phyloP scores from a whole-genome alignment of 2,113 vertebrate species.

The Sus scrofa region DNA sequence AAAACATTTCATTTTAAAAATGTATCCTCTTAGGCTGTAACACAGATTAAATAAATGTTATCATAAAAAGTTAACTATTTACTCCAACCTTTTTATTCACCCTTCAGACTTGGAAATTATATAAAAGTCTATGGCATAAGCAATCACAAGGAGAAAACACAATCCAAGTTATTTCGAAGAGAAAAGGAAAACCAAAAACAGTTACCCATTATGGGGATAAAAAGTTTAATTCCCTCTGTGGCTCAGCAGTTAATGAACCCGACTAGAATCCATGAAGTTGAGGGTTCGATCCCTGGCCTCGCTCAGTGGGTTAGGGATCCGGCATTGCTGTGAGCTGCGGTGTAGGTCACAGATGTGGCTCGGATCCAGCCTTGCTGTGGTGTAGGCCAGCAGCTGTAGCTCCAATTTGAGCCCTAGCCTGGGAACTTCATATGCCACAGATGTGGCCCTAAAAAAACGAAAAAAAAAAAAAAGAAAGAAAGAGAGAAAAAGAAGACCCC shows the following conservation, averaged over 20 bases:
- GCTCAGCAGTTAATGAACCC: too few relatives aligned
- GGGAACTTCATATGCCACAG: too few relatives aligned
- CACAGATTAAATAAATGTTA: not conserved
- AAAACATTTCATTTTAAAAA: conserved; percentile 22
- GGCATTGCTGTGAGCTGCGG: too few relatives aligned
- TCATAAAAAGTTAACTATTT: not conserved
- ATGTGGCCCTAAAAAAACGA: too few relatives aligned
- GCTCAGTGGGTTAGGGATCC: too few relatives aligned
- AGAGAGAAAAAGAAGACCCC: not conserved
- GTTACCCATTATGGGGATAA: not conserved
- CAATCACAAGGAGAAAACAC: not conserved
- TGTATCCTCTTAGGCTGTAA: not conserved
- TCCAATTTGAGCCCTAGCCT: too few relatives aligned
- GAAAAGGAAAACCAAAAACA: conserved; percentile 18
- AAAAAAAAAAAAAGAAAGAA: too few relatives aligned
- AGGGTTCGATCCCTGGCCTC: too few relatives aligned
- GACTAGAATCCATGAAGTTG: too few relatives aligned
- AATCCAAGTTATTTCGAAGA: conserved; percentile 50
- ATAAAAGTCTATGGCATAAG: not conserved
- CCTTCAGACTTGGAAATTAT: not conserved
- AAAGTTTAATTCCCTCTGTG: not conserved
- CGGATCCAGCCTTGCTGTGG: too few relatives aligned
- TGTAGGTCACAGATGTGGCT: too few relatives aligned
- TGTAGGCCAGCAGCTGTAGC: too few relatives aligned
- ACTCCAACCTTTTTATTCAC: conserved; percentile 5